phyloP scores from a whole-genome alignment of 2,888 invertebrate genomes.

The Mesorhabditis spiculigera region DNA sequence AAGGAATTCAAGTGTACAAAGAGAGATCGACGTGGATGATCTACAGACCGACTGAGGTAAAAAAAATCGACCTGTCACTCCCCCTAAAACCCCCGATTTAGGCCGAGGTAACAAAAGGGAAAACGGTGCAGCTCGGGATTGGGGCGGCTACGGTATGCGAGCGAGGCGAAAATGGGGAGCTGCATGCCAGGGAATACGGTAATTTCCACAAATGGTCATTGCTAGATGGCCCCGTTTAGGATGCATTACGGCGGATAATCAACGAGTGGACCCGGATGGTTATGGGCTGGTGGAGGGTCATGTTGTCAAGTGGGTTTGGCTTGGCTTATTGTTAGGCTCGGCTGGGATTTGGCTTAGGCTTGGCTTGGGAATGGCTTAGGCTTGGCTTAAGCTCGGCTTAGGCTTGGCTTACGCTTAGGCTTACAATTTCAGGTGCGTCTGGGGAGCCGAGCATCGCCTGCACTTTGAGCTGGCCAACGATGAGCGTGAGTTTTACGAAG shows the following conservation, averaged over 20 bases:
- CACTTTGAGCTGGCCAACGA: not conserved
- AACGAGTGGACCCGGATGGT: not conserved
- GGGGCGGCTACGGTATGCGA: not conserved
- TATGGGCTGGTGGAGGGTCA: not conserved
- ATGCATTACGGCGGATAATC: constrained; percentile 2
- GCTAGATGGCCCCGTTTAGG: not conserved
- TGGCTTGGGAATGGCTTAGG: not conserved
- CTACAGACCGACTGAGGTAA: not conserved
- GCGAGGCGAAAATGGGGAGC: not conserved
- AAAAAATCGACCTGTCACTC: no score
- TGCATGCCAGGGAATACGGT: constrained; percentile 2
- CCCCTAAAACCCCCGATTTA: not conserved
- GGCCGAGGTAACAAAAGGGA: not conserved
- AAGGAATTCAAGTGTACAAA: not conserved
- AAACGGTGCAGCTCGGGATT: not conserved
- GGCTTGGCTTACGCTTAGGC: not conserved
- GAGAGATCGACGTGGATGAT: not conserved
- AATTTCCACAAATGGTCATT: not conserved
- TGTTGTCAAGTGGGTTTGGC: not conserved
- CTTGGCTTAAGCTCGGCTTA: not conserved
- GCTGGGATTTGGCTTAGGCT: not conserved
- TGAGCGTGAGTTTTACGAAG: not conserved
- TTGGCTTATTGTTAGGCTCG: not conserved
- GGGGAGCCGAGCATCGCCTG: not conserved
- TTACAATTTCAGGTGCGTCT: not conserved